phyloP scores from a whole-genome alignment of 2,113 vertebrate genomes.

The Lepisosteus osseus region DNA sequence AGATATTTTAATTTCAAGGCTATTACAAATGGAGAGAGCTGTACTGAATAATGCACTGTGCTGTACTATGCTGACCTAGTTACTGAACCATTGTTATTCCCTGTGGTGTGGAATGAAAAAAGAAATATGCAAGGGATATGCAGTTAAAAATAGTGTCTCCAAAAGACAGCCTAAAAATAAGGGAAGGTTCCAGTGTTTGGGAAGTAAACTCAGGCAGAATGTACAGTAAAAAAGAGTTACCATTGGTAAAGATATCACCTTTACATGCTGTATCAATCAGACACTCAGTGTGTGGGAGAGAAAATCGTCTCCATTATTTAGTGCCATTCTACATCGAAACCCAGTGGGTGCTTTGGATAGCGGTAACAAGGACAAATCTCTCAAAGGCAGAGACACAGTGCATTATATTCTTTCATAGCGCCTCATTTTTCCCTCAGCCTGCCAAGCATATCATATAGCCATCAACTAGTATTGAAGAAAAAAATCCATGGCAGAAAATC shows the following conservation, averaged over 20 bases:
- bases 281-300: not conserved
- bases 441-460: not conserved
- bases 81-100: constrained; percentile 50
- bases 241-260: too few species aligned
- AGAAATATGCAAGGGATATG: constrained; percentile 8
- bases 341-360: not conserved
- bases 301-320: not conserved
- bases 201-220: too few species aligned
- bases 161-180: not conserved
- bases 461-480: too few species aligned
- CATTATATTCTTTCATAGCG: not conserved
- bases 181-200: not conserved
- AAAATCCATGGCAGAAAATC: too few species aligned
- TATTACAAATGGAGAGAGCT: constrained; percentile 15
- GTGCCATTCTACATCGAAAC: not conserved
- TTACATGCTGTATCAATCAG: not conserved
- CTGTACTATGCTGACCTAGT: constrained; percentile 51
- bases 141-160: constrained; percentile 1
- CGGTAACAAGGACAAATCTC: not conserved
- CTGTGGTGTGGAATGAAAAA: constrained; percentile 21
- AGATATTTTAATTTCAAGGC: not conserved
- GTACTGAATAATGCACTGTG: constrained; percentile 22
- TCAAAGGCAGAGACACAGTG: not conserved
- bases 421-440: not conserved
- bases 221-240: too few species aligned